These are phyloP conservation scores for Agrilus cyanescens DNA, from an alignment of 2,888 invertebrate genomes.

Conservation along the genomic window DNA sequence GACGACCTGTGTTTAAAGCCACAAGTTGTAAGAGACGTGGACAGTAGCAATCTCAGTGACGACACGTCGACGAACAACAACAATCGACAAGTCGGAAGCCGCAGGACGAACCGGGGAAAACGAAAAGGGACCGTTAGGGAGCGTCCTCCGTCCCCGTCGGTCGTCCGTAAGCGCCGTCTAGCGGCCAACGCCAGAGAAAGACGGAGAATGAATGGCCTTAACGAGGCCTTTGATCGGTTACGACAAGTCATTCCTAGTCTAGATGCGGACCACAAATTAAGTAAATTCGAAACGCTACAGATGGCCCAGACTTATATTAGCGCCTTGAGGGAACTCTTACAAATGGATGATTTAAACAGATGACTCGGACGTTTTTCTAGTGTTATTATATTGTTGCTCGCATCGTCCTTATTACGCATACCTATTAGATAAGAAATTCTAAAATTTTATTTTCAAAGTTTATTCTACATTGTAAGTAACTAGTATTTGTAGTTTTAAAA, in stretches of 20 bases:
- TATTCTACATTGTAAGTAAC: no score
- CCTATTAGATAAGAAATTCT: no score
- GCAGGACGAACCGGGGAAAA: slow-evolving; percentile 13
- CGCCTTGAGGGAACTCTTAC: slow-evolving; percentile 51
- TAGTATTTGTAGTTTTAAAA: no score
- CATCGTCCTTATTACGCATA: no score
- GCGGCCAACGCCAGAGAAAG: slow-evolving; percentile 64
- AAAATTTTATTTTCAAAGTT: no score
- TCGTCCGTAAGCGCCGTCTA: slow-evolving; percentile 48
- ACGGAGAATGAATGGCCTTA: slow-evolving; percentile 58
- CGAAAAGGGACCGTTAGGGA: slow-evolving; percentile 23
- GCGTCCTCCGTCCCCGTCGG: slow-evolving; percentile 32
- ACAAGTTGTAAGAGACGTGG: slow-evolving; percentile 16
- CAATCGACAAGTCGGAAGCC: slow-evolving; percentile 12
- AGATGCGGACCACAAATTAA: slow-evolving; percentile 55
- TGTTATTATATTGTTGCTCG: no score
- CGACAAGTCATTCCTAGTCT: slow-evolving; percentile 57
- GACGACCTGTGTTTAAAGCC: slow-evolving; percentile 24
- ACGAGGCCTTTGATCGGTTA: slow-evolving; percentile 58
- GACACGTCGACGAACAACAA: slow-evolving; percentile 13
- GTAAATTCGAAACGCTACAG: slow-evolving; percentile 66
- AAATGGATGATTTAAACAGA: slow-evolving; percentile 21
- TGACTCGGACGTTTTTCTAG: slow-evolving; percentile 5
- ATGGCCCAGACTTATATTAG: slow-evolving; percentile 67
- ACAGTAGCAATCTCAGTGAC: slow-evolving; percentile 11